Conservation (phyloP, 1,140 invertebrate species). For the Oedothorax gibbosus region DNA sequence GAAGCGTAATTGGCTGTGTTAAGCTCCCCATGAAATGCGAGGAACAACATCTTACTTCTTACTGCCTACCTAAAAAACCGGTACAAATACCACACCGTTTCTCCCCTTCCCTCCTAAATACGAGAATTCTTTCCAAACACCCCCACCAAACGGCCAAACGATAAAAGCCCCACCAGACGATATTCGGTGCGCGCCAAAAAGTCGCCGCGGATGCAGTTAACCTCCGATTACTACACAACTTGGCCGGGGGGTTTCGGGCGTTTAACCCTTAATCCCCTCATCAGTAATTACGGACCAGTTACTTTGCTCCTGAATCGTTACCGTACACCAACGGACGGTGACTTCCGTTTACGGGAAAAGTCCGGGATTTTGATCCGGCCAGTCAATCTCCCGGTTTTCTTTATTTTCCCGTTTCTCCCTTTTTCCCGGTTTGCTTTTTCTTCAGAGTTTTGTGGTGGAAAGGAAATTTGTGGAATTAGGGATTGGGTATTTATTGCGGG, state of each 20-base stretch:
- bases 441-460: not conserved
- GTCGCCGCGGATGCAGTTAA: conserved; percentile 56
- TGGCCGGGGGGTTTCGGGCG: conserved; percentile 21
- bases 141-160: too few relatives aligned
- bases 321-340: conserved; percentile 56
- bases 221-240: conserved; percentile 48
- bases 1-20: too few relatives aligned
- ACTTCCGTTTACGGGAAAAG: conserved; percentile 52
- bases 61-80: too few relatives aligned
- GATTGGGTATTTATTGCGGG: conserved; percentile 30
- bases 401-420: not conserved
- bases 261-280: conserved; percentile 59
- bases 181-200: conserved; percentile 26
- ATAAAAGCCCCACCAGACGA: too few relatives aligned
- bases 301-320: conserved; percentile 45
- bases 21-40: too few relatives aligned
- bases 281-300: conserved; percentile 58
- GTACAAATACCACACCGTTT: too few relatives aligned
- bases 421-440: conserved; percentile 12
- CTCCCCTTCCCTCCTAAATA: too few relatives aligned
- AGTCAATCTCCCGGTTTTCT: conserved; percentile 42
- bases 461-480: not conserved
- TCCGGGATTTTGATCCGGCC: conserved; percentile 51
- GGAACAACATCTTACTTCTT: too few relatives aligned
- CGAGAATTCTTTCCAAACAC: too few relatives aligned